phyloP scores from a whole-genome alignment of 2,888 invertebrate genomes.

The Chloromyia formosa region DNA sequence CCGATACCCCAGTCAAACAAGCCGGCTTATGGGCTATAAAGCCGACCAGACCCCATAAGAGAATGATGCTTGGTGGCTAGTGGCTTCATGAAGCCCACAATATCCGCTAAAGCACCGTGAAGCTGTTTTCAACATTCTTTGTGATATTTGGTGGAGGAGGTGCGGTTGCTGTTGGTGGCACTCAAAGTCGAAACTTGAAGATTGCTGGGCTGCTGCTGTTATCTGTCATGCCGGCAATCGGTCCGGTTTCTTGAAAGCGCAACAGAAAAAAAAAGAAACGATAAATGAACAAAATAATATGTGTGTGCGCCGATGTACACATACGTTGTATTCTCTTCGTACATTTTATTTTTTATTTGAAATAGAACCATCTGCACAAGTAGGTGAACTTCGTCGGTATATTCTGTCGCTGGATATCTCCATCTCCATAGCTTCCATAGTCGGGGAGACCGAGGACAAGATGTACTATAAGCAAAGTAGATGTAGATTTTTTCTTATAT shows the following conservation, averaged over 20 bases:
- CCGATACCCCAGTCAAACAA: no score
- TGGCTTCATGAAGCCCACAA: constrained; percentile 24
- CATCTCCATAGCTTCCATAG: constrained; percentile 1
- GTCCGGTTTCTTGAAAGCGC: constrained; percentile 32
- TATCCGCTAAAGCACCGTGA: constrained; percentile 16
- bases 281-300: constrained; percentile 6
- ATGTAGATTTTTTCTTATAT: neutral
- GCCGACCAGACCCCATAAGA: neutral
- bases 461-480: no score
- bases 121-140: constrained; percentile 38
- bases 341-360: neutral
- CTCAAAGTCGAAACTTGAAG: neutral
- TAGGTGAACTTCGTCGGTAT: constrained; percentile 14
- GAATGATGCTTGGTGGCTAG: neutral
- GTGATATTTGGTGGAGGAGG: constrained; percentile 34
- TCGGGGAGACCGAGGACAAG: neutral
- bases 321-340: no score
- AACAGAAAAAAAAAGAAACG: constrained; percentile 12
- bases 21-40: neutral
- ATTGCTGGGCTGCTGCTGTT: constrained; percentile 26
- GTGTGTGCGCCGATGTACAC: constrained; percentile 7
- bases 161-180: no score
- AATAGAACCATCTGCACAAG: constrained; percentile 4
- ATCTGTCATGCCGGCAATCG: constrained; percentile 39
- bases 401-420: constrained; percentile 5